Conservation (phyloP, 2,113 vertebrate species). For the Columbina picui region DNA sequence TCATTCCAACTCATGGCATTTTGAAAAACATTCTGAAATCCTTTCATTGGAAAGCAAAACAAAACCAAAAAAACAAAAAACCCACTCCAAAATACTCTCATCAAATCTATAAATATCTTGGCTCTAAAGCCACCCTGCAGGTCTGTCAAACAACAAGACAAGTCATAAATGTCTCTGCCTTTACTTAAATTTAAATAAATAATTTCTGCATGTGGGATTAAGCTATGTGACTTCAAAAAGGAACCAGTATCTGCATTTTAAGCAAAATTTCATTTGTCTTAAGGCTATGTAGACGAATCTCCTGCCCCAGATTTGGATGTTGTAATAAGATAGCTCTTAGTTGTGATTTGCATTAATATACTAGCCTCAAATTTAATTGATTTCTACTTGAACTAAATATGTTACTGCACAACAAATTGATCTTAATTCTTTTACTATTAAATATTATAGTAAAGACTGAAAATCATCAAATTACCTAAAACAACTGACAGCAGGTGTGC, state of each 20-base stretch:
- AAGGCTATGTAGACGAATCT: neutral
- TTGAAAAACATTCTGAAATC: neutral
- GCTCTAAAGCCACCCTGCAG: neutral
- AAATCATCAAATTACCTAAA: neutral
- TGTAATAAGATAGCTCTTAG: neutral
- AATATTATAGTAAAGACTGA: neutral
- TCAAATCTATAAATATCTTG: neutral
- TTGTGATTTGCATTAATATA: neutral
- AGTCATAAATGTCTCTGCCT: neutral
- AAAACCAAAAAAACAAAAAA: neutral
- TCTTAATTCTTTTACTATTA: neutral
- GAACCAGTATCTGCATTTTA: neutral
- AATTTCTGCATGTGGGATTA: neutral
- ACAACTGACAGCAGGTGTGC: rapidly evolving
- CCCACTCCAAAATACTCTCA: neutral
- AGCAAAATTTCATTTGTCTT: neutral
- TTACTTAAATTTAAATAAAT: neutral
- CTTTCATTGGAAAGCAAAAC: neutral
- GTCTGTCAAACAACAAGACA: neutral
- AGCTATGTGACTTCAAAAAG: neutral
- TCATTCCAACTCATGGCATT: neutral
- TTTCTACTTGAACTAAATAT: neutral
- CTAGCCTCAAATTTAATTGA: neutral
- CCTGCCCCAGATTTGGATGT: neutral
- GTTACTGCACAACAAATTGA: neutral